Base-by-base conservation (phyloP, 2,797 vertebrate species). In the Neosalanx taihuensis region DNA sequence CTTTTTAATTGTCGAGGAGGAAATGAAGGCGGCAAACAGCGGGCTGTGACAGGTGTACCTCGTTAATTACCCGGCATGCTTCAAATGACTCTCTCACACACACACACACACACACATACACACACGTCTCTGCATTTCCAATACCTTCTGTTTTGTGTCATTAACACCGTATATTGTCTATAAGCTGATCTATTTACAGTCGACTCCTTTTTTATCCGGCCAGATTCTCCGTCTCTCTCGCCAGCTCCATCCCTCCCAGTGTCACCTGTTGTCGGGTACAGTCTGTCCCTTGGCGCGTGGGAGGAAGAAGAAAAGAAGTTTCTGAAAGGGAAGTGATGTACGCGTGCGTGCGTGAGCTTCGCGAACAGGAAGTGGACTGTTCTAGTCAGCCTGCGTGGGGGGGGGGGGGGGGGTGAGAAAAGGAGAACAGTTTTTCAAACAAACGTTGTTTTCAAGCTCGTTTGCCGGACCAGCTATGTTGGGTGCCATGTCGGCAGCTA, bases 1-100 rank as follows among this genome's bases (percentile, higher is more conserved):
- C 80, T 79, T 90, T 91, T 91, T 90, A 90, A 90, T 90, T 89
- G 85, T 77, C 84, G 82, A 84, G 87, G 87, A 86, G 74, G 70
- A 84, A 86, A 86, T 81, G 85, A 87, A 85, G 85, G 17, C 12
- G 72, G 81, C 26, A 73, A 86, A 75, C 76, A 72, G 81, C 81
- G 83, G 79, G 66, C 74, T 73, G 79, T 78, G 31, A 80, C 86
- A 88, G 88, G 88, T 83, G 89, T 85, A 86, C 10, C 9, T 63
- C 41, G 89, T 90, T 89, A 89, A 91, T 91, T 89, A 90, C 86
- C 84, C 83, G 81, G 85, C 81, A 51, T 15, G 37, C 79, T 88
- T 17, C 10, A 3, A 88, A 90, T 89, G 85, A 83, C 84, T 84
- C 87, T 26, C 23, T 26, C 23, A 1, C 23, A 1, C 23, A 1